Evolutionary conservation across 2,888 invertebrate genomes (phyloP).

Genomic region (Serripes groenlandicus): DNA sequence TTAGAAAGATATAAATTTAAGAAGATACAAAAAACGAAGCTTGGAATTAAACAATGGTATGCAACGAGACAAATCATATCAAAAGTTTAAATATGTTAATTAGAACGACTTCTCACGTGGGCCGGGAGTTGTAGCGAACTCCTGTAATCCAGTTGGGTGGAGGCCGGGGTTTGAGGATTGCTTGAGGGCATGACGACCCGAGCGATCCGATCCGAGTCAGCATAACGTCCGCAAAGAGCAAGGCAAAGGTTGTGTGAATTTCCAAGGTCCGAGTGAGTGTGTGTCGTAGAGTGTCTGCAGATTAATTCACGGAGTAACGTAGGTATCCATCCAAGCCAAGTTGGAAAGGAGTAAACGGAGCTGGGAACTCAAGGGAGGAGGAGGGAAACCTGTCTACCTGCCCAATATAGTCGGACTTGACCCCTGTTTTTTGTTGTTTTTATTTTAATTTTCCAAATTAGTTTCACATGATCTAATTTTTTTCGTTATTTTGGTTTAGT

Average conservation of each 20-base stretch:
- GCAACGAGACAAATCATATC: neutral
- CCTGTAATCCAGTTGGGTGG: slow-evolving; percentile 19
- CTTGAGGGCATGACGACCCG: neutral
- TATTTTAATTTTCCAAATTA: neutral
- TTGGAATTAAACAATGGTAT: too few species aligned
- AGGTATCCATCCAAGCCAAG: too few species aligned
- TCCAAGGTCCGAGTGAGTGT: neutral
- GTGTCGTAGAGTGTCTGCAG: neutral
- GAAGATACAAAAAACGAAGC: too few species aligned
- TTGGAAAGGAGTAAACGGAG: too few species aligned
- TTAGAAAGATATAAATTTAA: too few species aligned
- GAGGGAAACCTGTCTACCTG: neutral
- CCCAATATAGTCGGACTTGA: slow-evolving; percentile 10
- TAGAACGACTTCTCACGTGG: neutral
- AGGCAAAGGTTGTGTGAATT: neutral
- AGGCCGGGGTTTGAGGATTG: slow-evolving; percentile 11
- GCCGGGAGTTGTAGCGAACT: slow-evolving; percentile 20
- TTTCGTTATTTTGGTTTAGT: too few species aligned
- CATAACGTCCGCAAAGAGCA: neutral
- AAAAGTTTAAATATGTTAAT: neutral
- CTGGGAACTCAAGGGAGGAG: neutral
- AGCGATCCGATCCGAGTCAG: neutral
- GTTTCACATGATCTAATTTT: too few species aligned
- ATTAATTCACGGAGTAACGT: neutral
- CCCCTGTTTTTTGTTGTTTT: neutral